Evolutionary conservation across 2,113 vertebrate species (phyloP), one percentile per base, ranked within the genome.

Genomic region (Uria aalge): DNA sequence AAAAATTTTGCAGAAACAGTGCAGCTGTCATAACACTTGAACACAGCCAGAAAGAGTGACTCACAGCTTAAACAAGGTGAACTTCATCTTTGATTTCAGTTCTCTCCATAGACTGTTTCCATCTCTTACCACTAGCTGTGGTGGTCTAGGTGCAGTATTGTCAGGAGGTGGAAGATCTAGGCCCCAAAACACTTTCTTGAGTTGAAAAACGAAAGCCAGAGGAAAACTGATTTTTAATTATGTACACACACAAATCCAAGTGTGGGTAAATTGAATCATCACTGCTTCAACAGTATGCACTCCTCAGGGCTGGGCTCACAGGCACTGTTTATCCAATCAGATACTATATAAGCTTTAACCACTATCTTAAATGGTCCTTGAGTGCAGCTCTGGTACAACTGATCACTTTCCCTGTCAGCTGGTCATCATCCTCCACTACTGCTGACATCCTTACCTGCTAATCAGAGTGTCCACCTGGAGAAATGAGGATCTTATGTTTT

Each of bases 1-100:
- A 72, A 82, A 93, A 89, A 68, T 15, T 50, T 41, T 91, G 50
- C 73, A 95, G 76, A 78, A 94, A 89, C 69, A 85, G 83, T 85
- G 86, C 66, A 96, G 91, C 73, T 97, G 91, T 94, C 91, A 89
- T 62, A 94, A 91, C 90, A 85, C 85, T 38, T 85, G 92, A 91
- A 91, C 48, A 64, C 52, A 94, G 53, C 62, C 95, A 94, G 89
- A 74, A 81, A 91, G 80, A 85, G 43, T 94, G 92, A 95, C 69
- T 95, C 91, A 85, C 62, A 87, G 67, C 84, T 87, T 64, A 82
- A 81, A 73, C 73, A 94, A 92, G 86, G 94, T 95, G 77, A 87
- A 73, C 67, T 87, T 84, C 40, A 78, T 74, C 60, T 85, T 90
- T 66, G 17, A 91, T 95, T 94, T 91, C 76, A 73, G 41, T 68